Conservation (phyloP, 1,140 invertebrate genomes). For the Tetramorium alpestre region DNA sequence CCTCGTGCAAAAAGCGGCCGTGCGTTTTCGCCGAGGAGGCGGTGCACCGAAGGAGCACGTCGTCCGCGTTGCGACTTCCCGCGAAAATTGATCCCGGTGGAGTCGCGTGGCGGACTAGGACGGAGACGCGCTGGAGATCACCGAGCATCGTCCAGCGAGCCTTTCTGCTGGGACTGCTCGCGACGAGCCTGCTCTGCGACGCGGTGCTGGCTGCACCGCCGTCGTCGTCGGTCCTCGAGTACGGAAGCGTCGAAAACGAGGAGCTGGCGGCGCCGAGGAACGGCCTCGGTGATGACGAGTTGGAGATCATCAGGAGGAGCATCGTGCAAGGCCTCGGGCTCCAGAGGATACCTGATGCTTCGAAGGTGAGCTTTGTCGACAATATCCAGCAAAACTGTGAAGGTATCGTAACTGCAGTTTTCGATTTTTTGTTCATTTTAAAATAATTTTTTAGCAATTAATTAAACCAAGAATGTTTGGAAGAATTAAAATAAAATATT, state of each 20-base stretch:
- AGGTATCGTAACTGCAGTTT: background rate
- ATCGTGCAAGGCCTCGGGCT: constrained; percentile 84
- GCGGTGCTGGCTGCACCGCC: constrained; percentile 24
- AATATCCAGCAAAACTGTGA: background rate
- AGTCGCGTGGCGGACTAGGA: background rate
- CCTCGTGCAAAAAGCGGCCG: background rate
- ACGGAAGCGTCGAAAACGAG: constrained; percentile 36
- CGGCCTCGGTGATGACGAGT: constrained; percentile 70
- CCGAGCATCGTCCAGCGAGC: constrained; percentile 11
- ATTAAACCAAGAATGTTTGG: too few relatives aligned
- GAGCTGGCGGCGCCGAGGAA: constrained; percentile 37
- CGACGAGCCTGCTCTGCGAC: constrained; percentile 48
- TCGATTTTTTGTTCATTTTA: background rate
- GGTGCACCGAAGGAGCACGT: background rate
- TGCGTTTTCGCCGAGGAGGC: background rate
- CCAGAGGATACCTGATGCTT: constrained; percentile 83
- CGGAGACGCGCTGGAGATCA: background rate
- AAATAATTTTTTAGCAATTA: too few relatives aligned
- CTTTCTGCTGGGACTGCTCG: constrained; percentile 48
- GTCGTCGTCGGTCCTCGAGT: constrained; percentile 31
- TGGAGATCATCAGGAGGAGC: constrained; percentile 82
- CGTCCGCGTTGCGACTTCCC: background rate
- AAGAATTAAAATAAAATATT: too few relatives aligned
- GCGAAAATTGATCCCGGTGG: background rate
- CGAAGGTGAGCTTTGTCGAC: constrained; percentile 78